These are phyloP conservation scores for Scopus umbretta DNA, from an alignment of 2,113 vertebrate species.

Conservation along the genomic window DNA sequence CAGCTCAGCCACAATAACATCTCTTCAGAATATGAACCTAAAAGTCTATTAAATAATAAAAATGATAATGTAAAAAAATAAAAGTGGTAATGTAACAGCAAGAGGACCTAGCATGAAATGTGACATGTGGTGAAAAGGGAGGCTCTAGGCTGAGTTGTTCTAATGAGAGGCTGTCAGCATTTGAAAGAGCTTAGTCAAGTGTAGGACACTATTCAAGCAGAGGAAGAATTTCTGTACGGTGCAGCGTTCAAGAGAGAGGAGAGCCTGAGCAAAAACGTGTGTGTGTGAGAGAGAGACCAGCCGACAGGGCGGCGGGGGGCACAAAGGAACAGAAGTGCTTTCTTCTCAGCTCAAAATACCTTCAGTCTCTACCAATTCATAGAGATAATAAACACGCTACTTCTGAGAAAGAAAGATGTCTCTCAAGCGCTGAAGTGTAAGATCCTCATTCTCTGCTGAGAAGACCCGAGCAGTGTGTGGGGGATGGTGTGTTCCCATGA, in stretches of 20 bases:
- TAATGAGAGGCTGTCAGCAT: background rate
- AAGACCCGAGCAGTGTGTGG: background rate
- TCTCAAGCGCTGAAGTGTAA: background rate
- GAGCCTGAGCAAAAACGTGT: background rate
- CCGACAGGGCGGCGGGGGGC: background rate
- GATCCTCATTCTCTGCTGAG: background rate
- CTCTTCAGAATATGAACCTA: background rate
- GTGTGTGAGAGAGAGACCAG: background rate
- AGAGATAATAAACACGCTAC: background rate
- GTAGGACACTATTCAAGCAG: background rate
- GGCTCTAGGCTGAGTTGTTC: background rate
- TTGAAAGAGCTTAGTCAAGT: constrained; percentile 17
- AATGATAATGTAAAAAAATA: too few relatives aligned
- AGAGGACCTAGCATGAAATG: background rate
- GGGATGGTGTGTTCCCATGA: background rate
- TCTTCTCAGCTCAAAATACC: background rate
- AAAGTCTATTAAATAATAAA: too few relatives aligned
- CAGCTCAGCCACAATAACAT: background rate
- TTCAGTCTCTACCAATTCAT: background rate
- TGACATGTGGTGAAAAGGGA: background rate
- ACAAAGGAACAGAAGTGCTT: constrained; percentile 13
- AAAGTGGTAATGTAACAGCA: background rate
- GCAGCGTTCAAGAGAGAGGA: background rate
- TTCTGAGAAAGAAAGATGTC: background rate
- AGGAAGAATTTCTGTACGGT: background rate